Evolutionary conservation across 2,113 vertebrate species (phyloP).

Genomic region (Ictalurus furcatus): DNA sequence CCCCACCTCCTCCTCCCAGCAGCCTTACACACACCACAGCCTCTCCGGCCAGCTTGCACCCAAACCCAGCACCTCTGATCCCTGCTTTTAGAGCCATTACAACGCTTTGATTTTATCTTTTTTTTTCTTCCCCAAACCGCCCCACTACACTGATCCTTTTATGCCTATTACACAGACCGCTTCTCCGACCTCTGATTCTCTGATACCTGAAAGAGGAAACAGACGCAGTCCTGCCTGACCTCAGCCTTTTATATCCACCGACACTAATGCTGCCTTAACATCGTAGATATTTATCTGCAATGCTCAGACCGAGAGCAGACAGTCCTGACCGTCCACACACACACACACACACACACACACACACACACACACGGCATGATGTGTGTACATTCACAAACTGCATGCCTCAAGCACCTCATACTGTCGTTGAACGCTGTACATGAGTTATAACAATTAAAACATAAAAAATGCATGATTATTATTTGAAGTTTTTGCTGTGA

Average conservation of each 20-base stretch:
- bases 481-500: no score
- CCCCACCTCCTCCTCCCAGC: slow-evolving; percentile 34
- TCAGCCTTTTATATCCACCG: slow-evolving; percentile 75
- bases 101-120: slow-evolving; percentile 70
- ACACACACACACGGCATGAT: slow-evolving; percentile 45
- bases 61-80: slow-evolving; percentile 63
- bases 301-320: slow-evolving; percentile 58
- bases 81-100: slow-evolving; percentile 69
- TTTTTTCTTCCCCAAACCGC: slow-evolving; percentile 67
- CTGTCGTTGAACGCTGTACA: background rate
- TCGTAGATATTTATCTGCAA: slow-evolving; percentile 71
- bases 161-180: slow-evolving; percentile 69
- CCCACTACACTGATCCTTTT: slow-evolving; percentile 74
- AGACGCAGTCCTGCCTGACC: slow-evolving; percentile 73
- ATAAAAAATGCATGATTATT: background rate
- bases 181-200: slow-evolving; percentile 65
- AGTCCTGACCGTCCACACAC: slow-evolving; percentile 55
- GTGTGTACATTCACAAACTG: slow-evolving; percentile 31
- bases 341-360: slow-evolving; percentile 48
- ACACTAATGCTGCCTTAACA: slow-evolving; percentile 71
- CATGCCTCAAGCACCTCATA: slow-evolving; percentile 10
- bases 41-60: slow-evolving; percentile 34
- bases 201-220: slow-evolving; percentile 74
- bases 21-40: slow-evolving; percentile 43
- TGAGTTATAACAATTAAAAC: background rate